Conservation (phyloP, 2,888 invertebrate species). For the Keiferia lycopersicella region DNA sequence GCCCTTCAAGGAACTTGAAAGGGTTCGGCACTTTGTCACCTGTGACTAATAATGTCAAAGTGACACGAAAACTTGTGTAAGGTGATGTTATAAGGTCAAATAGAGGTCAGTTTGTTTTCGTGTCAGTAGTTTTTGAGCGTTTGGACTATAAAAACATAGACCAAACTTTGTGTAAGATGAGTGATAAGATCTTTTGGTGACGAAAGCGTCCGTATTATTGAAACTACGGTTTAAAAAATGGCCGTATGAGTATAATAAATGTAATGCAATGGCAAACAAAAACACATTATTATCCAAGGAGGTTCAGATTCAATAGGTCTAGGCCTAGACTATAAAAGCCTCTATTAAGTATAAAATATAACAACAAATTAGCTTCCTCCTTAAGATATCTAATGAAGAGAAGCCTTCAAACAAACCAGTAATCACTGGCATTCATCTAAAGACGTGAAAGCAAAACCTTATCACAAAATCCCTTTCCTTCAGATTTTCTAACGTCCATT, state of each 20-base stretch:
- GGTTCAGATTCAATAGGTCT: too few species aligned
- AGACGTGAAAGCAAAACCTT: background rate
- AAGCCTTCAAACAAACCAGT: slow-evolving; percentile 1
- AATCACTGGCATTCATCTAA: background rate
- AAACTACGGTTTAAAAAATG: too few species aligned
- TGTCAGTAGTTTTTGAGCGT: too few species aligned
- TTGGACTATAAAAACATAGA: too few species aligned
- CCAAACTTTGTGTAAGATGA: too few species aligned
- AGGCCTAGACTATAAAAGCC: too few species aligned
- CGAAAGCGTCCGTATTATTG: too few species aligned
- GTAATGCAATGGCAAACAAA: too few species aligned
- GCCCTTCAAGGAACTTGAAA: background rate
- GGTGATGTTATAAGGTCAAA: background rate
- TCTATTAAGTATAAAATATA: too few species aligned
- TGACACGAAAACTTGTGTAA: slow-evolving; percentile 6
- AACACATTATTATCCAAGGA: too few species aligned
- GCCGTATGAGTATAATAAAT: too few species aligned
- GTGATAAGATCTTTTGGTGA: too few species aligned
- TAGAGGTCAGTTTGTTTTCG: background rate
- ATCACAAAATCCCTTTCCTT: slow-evolving; percentile 6
- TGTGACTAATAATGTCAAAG: background rate
- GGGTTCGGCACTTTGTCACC: background rate
- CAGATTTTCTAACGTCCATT: slow-evolving; percentile 5
- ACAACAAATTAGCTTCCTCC: background rate
- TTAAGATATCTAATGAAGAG: background rate